Evolutionary conservation across 2,113 vertebrate species (phyloP).

Genomic region (Alligator mississippiensis): DNA sequence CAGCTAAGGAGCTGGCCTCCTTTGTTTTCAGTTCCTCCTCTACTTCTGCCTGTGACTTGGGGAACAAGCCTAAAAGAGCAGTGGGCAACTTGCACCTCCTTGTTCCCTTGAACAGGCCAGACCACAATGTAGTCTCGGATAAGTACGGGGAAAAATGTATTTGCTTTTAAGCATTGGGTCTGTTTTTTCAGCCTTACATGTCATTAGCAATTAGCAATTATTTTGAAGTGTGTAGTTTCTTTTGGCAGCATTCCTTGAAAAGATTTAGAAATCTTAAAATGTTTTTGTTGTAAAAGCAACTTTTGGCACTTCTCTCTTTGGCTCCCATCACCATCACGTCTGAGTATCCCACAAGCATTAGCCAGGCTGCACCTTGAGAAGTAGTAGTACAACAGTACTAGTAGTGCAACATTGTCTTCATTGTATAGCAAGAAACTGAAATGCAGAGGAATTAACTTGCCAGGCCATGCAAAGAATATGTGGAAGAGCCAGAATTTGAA

Average conservation of each 20-base stretch:
- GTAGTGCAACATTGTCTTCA: background rate
- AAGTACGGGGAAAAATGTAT: background rate
- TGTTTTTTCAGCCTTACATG: background rate
- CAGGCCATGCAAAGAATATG: background rate
- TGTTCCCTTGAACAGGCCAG: background rate
- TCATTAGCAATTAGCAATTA: background rate
- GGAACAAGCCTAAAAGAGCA: background rate
- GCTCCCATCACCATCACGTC: background rate
- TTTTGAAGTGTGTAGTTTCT: constrained; percentile 1
- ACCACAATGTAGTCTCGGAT: background rate
- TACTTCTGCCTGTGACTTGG: background rate
- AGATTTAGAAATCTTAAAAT: background rate
- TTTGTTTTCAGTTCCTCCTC: background rate
- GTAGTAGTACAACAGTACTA: background rate
- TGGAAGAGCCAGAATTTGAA: background rate
- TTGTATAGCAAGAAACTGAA: background rate
- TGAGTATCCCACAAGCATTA: background rate
- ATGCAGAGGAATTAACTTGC: background rate
- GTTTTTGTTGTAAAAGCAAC: background rate
- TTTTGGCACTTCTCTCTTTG: background rate
- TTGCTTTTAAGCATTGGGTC: background rate
- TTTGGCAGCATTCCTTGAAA: background rate
- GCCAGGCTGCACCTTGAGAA: background rate
- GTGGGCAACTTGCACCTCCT: background rate
- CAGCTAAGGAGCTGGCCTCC: no score